Base-by-base conservation (phyloP, 2,113 vertebrate species). In the Dicaeum eximium region DNA sequence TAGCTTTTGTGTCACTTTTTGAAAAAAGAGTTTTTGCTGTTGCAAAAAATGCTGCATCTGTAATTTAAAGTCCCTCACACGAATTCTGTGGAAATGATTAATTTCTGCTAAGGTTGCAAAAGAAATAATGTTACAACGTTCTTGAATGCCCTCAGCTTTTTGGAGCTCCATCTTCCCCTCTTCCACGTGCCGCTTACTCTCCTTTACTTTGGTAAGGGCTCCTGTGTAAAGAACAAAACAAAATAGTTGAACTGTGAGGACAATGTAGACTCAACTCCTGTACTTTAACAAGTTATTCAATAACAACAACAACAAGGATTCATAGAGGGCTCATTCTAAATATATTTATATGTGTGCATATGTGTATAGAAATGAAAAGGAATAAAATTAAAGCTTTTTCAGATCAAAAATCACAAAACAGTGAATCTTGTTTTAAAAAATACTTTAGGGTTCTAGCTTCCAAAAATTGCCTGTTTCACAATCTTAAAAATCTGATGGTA, bases 101-200 rank as follows among this genome's bases (percentile, higher is more conserved):
- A 99, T 99, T 98, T 99, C 99, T 7, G 99, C 99, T 83, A 99
- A 97, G 27, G 99, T 99, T 33, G 99, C 99, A 53, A 98, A 99
- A 72, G 99, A 99, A 97, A 99, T 99, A 97, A 99, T 99, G 98
- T 99, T 99, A 98, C 99, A 99, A 92, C 99, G 99, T 81, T 99
- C 99, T 40, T 98, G 98, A 97, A 99, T 99, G 91, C 99, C 99
- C 6, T 99, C 99, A 0, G 99, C 99, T 96, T 99, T 99, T 16
- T 98, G 97, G 38, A 96, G 95, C 88, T 99, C 99, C 99, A 99
- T 99, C 98, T 99, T 99, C 37, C 99, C 99, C 92, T 99, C 99
- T 96, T 99, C 99, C 88, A 99, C 98, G 0, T 99, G 99, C 14
- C 99, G 98, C 95, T 99, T 98, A 97, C 99, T 99, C 88, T 99